phyloP scores from a whole-genome alignment of 1,140 invertebrate species.

The Halesus radiatus region DNA sequence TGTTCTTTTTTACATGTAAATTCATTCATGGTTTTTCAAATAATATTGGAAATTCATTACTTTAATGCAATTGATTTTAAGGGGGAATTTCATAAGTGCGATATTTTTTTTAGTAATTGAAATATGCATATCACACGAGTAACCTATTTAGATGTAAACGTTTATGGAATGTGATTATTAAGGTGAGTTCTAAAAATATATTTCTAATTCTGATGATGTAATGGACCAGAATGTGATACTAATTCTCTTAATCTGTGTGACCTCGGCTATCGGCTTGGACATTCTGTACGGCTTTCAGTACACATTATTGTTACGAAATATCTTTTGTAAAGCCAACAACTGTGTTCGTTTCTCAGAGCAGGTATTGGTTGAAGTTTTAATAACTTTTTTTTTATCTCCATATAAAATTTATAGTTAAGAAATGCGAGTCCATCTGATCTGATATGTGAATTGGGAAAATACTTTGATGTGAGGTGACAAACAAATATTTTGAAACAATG shows the following conservation, averaged over 20 bases:
- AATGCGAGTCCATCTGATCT: too few species aligned
- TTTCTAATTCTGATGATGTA: neutral
- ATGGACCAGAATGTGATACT: slow-evolving; percentile 3
- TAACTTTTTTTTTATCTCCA: too few species aligned
- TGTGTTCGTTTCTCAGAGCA: neutral
- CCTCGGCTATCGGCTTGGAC: slow-evolving; percentile 27
- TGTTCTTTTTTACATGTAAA: neutral
- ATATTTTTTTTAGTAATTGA: neutral
- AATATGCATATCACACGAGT: neutral
- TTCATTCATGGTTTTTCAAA: neutral
- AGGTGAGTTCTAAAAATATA: neutral
- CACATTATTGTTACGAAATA: slow-evolving; percentile 16
- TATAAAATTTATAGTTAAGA: too few species aligned
- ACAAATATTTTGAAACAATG: too few species aligned
- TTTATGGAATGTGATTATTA: neutral
- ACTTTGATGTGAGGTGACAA: too few species aligned
- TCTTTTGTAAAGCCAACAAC: slow-evolving; percentile 18
- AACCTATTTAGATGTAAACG: neutral
- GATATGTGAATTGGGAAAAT: too few species aligned
- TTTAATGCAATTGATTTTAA: neutral
- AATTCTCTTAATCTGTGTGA: slow-evolving; percentile 12
- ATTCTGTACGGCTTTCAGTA: slow-evolving; percentile 6
- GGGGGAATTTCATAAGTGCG: neutral
- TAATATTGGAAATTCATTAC: neutral
- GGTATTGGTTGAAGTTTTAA: too few species aligned